Evolutionary conservation across 2,113 vertebrate genomes (phyloP).

Genomic region (Scytalopus superciliaris): DNA sequence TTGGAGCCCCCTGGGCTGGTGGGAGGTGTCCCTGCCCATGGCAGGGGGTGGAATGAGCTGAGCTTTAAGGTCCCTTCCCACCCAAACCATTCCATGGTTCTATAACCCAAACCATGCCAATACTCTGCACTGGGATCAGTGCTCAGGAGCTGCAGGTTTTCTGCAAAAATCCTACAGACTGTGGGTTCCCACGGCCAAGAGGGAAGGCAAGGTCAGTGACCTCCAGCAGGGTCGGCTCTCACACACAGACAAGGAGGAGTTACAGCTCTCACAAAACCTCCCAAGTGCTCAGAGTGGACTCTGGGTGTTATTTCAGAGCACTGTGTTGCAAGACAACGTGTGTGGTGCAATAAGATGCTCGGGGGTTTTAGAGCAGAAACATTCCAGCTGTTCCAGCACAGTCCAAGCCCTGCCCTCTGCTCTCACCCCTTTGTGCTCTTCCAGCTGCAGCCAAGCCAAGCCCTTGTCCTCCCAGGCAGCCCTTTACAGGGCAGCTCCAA

Average conservation of each 20-base stretch:
- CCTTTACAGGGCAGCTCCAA: not conserved
- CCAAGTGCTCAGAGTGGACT: not conserved
- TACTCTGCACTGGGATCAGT: not conserved
- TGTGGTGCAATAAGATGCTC: not conserved
- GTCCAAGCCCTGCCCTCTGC: fast-evolving
- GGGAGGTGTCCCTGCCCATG: not conserved
- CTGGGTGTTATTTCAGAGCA: not conserved
- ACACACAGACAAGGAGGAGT: fast-evolving
- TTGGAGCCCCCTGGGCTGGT: not conserved
- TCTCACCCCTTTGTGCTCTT: not conserved
- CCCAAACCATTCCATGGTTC: fast-evolving
- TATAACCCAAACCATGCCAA: not conserved
- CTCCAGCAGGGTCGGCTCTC: not conserved
- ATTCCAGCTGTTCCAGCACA: not conserved
- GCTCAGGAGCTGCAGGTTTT: fast-evolving
- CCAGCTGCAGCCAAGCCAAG: not conserved
- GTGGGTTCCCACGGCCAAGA: fast-evolving
- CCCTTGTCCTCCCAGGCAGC: not conserved
- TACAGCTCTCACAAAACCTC: not conserved
- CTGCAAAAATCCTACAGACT: not conserved
- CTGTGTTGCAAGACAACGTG: not conserved
- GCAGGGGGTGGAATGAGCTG: no score
- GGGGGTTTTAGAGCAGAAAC: not conserved
- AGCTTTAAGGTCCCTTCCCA: not conserved
- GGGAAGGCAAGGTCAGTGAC: not conserved